Evolutionary conservation across 2,797 vertebrate species (phyloP).

Genomic region (Monodelphis domestica): DNA sequence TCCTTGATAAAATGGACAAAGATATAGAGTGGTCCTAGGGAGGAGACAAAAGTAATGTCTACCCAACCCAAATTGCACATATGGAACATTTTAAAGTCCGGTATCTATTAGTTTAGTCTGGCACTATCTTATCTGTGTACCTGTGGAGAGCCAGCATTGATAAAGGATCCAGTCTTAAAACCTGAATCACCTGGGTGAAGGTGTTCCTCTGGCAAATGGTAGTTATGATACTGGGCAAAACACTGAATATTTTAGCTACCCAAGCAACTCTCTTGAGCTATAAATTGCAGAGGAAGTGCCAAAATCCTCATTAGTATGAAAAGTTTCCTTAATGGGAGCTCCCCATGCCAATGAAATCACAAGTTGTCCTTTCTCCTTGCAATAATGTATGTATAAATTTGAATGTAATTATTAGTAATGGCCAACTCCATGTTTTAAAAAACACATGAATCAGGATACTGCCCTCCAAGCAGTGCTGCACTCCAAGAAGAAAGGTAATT

Average conservation of each 20-base stretch:
- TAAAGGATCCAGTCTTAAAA: neutral
- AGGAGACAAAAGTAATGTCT: neutral
- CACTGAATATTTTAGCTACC: neutral
- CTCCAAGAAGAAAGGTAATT: neutral
- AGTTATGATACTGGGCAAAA: neutral
- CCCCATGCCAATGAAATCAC: neutral
- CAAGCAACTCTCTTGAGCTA: neutral
- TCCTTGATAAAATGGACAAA: neutral
- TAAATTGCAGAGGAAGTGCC: neutral
- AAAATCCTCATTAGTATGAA: neutral
- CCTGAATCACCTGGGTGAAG: neutral
- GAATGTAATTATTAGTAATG: neutral
- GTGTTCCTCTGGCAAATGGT: neutral
- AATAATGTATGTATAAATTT: neutral
- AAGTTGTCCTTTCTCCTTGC: neutral
- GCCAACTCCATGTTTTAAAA: neutral
- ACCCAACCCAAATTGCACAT: neutral
- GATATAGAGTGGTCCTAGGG: neutral
- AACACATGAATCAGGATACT: neutral
- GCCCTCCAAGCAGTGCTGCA: neutral
- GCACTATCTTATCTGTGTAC: neutral
- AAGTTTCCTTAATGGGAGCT: neutral
- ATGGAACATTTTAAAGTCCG: accelerated
- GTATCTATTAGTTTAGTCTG: neutral
- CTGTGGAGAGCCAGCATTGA: neutral